A percentile compares a stretch with the other conserved stretches of the same genome.
phyloP scores from a whole-genome alignment of 2,113 vertebrate genomes.

The Callopanchax toddi region DNA sequence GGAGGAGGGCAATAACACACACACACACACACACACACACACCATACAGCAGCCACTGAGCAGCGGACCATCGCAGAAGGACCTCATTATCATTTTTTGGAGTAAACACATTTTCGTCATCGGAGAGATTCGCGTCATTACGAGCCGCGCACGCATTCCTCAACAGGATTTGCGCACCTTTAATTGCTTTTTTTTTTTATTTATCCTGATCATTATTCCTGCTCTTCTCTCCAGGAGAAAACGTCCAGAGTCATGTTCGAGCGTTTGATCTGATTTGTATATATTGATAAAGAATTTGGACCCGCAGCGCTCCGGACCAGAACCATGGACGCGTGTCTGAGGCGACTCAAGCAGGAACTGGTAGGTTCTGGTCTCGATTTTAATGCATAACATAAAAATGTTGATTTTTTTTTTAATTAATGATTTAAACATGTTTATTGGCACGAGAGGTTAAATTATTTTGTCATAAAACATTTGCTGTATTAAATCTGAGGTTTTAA shows the following conservation, averaged over 20 bases:
- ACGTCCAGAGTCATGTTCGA: slow-evolving; percentile 41
- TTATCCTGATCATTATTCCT: not conserved
- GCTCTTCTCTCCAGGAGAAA: not conserved
- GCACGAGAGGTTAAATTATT: not conserved
- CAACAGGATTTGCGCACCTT: slow-evolving; percentile 50
- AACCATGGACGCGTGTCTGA: slow-evolving; percentile 81
- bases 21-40: slow-evolving; percentile 6
- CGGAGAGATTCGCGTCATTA: slow-evolving; percentile 41
- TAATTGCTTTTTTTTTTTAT: not conserved
- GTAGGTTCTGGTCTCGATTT: slow-evolving; percentile 61
- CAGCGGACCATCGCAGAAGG: slow-evolving; percentile 20
- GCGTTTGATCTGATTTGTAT: slow-evolving; percentile 35
- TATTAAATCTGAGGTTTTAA: not conserved
- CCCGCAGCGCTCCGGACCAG: slow-evolving; percentile 55
- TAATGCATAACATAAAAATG: not conserved
- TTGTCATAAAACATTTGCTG: not conserved
- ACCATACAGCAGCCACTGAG: slow-evolving; percentile 23
- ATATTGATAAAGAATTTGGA: slow-evolving; percentile 36
- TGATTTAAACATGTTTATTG: not conserved
- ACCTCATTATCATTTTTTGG: slow-evolving; percentile 42
- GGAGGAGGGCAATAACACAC: not conserved
- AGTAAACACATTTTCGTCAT: slow-evolving; percentile 51
- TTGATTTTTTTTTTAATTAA: not conserved
- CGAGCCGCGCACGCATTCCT: slow-evolving; percentile 62
- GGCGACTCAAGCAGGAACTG: slow-evolving; percentile 80